Base-by-base conservation (phyloP, 2,113 vertebrate genomes). In the Helogale parvula region DNA sequence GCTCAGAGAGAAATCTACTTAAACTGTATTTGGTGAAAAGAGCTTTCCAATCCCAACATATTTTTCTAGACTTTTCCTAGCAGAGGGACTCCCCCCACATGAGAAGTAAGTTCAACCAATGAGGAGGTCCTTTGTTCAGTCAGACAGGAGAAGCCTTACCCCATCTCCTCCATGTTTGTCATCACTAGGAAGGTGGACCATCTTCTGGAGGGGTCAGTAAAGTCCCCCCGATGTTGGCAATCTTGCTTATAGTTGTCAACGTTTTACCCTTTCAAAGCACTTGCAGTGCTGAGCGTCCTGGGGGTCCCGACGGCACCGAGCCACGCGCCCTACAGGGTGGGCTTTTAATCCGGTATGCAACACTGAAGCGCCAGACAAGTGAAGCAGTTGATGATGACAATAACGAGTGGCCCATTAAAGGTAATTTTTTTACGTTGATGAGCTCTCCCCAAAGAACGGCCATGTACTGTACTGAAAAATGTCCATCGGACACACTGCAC, bases 371-470 rank as follows among this genome's bases (percentile, higher is more conserved):
- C 97, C 11, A 98, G 97, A 98, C 97, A 97, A 98, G 97, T n/a
- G 89, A 98, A 98, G 92, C 97, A 97, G 98, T 98, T 97, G 98
- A 98, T 98, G 97, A 97, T 93, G 97, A 98, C 88, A 57, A 98
- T 98, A 98, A 98, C 95, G 92, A 98, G 97, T 94, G 96, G 96
- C 92, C 98, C 97, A 98, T 98, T 98, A 98, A 99, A 98, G 94
- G 98, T 97, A 97, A 98, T 98, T 98, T 98, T 97, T 97, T 98
- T 96, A 98, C 98, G 97, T 98, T 98, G 98, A 98, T 97, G 98
- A 98, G 95, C 96, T 98, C 96, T 98, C 97, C 97, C 98, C 97
- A 97, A 98, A 97, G 97, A 98, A 98, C 35, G 0, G 17, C 98
- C 98, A 97, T 16, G 2, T 95, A 98, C 98, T 97, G 89, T 98